Conservation (phyloP, 2,113 vertebrate species). For the Coptodon rendalli region DNA sequence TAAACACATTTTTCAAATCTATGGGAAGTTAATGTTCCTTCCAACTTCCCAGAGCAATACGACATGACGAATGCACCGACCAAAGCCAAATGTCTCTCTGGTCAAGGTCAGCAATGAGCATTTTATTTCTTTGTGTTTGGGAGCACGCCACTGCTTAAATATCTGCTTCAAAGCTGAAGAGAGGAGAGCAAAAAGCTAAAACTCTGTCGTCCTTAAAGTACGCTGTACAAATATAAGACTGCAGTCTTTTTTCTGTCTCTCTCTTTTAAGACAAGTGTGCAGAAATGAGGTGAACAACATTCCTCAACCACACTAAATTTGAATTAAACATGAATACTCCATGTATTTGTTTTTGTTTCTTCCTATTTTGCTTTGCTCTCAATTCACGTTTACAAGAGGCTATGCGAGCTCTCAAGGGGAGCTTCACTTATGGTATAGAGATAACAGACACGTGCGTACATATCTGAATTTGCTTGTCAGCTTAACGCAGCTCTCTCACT, state of each 20-base stretch:
- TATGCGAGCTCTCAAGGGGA: not conserved
- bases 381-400: not conserved
- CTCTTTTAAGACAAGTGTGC: not conserved
- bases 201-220: not conserved
- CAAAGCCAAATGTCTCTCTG: not conserved
- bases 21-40: not conserved
- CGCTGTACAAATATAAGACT: not conserved
- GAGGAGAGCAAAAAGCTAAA: not conserved
- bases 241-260: not conserved
- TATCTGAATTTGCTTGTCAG: not conserved
- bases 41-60: not conserved
- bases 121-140: not conserved
- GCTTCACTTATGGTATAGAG: not conserved
- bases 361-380: not conserved
- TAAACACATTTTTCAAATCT: not conserved
- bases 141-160: not conserved
- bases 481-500: not conserved
- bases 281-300: not conserved
- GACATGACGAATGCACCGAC: not conserved
- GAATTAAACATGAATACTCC: not conserved
- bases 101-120: not conserved
- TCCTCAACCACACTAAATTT: not conserved
- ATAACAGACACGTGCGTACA: not conserved
- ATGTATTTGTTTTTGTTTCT: too few relatives aligned
- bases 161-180: not conserved